Evolutionary conservation across 1,140 invertebrate species (phyloP).

Genomic region (Hyphantria cunea): DNA sequence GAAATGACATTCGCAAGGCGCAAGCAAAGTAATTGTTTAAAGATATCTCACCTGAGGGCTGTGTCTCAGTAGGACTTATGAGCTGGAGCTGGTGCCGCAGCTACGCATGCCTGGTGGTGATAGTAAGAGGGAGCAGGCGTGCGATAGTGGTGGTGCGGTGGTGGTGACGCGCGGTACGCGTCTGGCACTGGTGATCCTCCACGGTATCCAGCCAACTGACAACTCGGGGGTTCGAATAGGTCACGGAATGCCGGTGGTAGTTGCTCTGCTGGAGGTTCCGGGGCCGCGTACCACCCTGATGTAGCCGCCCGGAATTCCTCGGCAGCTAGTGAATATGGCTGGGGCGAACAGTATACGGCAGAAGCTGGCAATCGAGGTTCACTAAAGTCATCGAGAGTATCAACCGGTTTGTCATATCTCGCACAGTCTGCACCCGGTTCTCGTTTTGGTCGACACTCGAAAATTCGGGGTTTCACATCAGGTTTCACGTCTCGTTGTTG

Average conservation of each 20-base stretch:
- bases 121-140: slow-evolving; percentile 77
- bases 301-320: slow-evolving; percentile 82
- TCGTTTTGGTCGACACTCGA: slow-evolving; percentile 85
- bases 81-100: slow-evolving; percentile 65
- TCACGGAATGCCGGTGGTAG: slow-evolving; percentile 68
- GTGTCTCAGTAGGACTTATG: slow-evolving; percentile 76
- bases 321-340: slow-evolving; percentile 79
- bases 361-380: slow-evolving; percentile 77
- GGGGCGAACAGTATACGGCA: slow-evolving; percentile 78
- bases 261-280: slow-evolving; percentile 80
- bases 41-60: slow-evolving; percentile 60
- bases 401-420: slow-evolving; percentile 80
- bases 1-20: slow-evolving; percentile 55
- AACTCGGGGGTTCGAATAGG: slow-evolving; percentile 80
- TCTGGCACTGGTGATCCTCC: slow-evolving; percentile 79
- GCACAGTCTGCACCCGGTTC: slow-evolving; percentile 84
- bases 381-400: slow-evolving; percentile 70
- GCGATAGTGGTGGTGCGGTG: slow-evolving; percentile 75
- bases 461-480: slow-evolving; percentile 81
- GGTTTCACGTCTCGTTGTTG: slow-evolving; percentile 79
- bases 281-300: slow-evolving; percentile 83
- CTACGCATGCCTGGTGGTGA: slow-evolving; percentile 81
- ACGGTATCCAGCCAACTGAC: slow-evolving; percentile 83
- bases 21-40: slow-evolving; percentile 32
- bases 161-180: slow-evolving; percentile 76